phyloP scores from a whole-genome alignment of 37 sponge, comb jelly and placozoan species.

The Axinella damicornis region DNA sequence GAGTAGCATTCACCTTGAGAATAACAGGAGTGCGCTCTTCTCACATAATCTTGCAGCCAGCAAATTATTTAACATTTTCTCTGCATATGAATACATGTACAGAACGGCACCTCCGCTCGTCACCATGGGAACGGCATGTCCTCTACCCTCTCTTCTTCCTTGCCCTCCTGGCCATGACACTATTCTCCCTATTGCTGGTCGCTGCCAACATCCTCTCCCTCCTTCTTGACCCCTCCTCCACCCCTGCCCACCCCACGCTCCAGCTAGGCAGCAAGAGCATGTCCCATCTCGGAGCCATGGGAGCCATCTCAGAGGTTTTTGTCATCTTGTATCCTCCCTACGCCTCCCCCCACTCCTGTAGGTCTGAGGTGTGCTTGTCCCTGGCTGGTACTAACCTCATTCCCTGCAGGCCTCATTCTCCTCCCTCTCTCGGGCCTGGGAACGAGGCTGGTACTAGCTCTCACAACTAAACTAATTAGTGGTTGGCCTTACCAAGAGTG shows the following conservation, averaged over 20 bases:
- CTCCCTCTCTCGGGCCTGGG: too few species aligned
- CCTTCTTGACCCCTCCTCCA: slow-evolving; percentile 33
- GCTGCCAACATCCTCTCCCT: slow-evolving; percentile 63
- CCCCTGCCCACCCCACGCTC: not conserved
- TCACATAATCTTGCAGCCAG: not conserved
- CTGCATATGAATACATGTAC: too few species aligned
- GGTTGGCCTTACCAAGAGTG: too few species aligned
- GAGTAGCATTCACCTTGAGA: too few species aligned
- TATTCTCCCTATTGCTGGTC: slow-evolving; percentile 71
- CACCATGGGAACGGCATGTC: slow-evolving; percentile 57
- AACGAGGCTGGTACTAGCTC: too few species aligned
- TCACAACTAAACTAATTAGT: too few species aligned
- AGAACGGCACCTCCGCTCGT: slow-evolving; percentile 64
- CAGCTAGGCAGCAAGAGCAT: slow-evolving; percentile 52
- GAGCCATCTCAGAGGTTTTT: slow-evolving; percentile 62
- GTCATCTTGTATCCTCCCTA: slow-evolving; percentile 37
- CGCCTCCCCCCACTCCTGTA: too few species aligned
- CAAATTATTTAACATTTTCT: not conserved
- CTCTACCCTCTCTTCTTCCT: slow-evolving; percentile 74
- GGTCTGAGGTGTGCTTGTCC: too few species aligned
- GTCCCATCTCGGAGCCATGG: slow-evolving; percentile 74
- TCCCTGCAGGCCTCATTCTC: too few species aligned
- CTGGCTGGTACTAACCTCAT: too few species aligned
- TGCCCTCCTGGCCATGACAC: slow-evolving; percentile 50
- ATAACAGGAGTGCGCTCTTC: too few species aligned